Evolutionary conservation across 2,113 vertebrate species (phyloP), one percentile per base, ranked within the genome.

Genomic region (Anguilla japonica): DNA sequence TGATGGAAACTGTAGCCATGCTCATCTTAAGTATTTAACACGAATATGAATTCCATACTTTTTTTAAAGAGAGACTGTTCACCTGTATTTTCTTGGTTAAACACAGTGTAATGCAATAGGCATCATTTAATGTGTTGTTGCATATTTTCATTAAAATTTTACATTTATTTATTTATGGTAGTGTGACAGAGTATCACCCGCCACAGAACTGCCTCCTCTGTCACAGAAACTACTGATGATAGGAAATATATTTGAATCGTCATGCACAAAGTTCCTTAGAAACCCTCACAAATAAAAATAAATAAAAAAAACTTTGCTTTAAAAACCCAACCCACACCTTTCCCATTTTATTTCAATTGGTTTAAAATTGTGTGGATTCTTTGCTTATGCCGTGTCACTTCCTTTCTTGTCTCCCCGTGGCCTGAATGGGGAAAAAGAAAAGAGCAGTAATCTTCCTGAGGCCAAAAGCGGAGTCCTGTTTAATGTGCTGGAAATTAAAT

Each of bases 401-500:
- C 90, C 89, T 93, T 95, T 96, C 13, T 94, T 93, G 91, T 94
- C 92, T 93, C 93, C 89, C 50, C 94, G 94, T 97, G 93, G 87
- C 90, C 86, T 89, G 85, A 87, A 95, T 94, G 94, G 93, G 93
- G 94, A 92, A 93, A 91, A 90, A 88, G 89, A 91, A 93, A 91
- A 93, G 91, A 94, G 95, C 93, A 95, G 93, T 96, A 96, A 97
- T 97, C 96, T 97, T 95, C 94, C 94, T 92, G 90, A 89, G 91
- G 94, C 92, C 93, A 96, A 95, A 97, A 96, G 95, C 95, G 94
- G 93, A 90, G 89, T 92, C 95, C 94, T 94, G 93, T 96, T 96
- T 95, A 94, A 95, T 92, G 93, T 81, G 6, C 94, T 94, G 95
- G 96, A 97, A 97, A 98, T 98, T 97, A 98, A 96, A 94, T 88